These are phyloP conservation scores for Epiblema foenella DNA, from an alignment of 2,888 invertebrate genomes.

Conservation along the genomic window DNA sequence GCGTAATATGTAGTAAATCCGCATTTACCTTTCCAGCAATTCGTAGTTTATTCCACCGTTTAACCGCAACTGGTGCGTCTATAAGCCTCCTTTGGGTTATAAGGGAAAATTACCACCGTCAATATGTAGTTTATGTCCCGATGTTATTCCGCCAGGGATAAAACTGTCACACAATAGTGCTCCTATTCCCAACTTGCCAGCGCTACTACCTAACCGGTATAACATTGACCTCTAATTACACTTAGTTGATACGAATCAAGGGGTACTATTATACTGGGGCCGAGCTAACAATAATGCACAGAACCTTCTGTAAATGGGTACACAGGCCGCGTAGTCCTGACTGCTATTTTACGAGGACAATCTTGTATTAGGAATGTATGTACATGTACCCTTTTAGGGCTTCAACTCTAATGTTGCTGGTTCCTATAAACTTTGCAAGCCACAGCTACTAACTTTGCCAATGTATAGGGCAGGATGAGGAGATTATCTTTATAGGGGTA, in stretches of 20 bases:
- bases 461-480: slow-evolving; percentile 12
- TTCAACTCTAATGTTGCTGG: background rate
- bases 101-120: slow-evolving; percentile 33
- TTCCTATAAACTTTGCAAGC: slow-evolving; percentile 25
- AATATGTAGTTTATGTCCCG: slow-evolving; percentile 40
- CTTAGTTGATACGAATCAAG: background rate
- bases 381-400: background rate
- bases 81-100: slow-evolving; percentile 27
- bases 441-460: slow-evolving; percentile 16
- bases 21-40: slow-evolving; percentile 21
- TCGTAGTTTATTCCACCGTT: slow-evolving; percentile 29
- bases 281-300: background rate
- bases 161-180: slow-evolving; percentile 14
- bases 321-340: background rate
- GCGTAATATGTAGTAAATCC: slow-evolving; percentile 26
- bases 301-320: background rate
- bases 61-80: slow-evolving; percentile 12
- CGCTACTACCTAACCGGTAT: background rate
- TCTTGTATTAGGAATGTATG: background rate
- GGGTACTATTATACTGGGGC: background rate
- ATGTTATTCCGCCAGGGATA: slow-evolving; percentile 34
- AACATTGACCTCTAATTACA: background rate
- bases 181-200: background rate
- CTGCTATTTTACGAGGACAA: background rate
- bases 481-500: slow-evolving; percentile 25